Conservation (phyloP, 2,113 vertebrate species). For the Pangasianodon hypophthalmus region DNA sequence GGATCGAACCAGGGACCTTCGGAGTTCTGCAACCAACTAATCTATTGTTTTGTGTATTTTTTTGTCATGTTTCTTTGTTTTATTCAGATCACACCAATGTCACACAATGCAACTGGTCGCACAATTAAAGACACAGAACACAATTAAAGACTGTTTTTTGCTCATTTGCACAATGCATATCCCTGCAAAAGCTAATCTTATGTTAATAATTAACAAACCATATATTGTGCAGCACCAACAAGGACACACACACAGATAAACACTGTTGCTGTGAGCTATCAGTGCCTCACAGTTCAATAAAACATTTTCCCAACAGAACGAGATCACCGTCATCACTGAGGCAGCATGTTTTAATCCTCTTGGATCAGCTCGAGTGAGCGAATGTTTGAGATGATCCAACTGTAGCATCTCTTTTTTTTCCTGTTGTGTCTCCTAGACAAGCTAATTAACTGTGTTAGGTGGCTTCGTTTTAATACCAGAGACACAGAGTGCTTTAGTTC, state of each 20-base stretch:
- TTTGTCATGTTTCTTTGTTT: too few species aligned
- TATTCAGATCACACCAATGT: not conserved
- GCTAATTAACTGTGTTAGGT: constrained; percentile 60
- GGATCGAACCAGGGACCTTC: not conserved
- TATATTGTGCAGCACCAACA: not conserved
- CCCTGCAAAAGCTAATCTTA: not conserved
- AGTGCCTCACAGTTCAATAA: constrained; percentile 42
- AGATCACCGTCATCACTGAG: constrained; percentile 55
- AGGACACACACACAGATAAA: not conserved
- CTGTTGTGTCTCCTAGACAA: constrained; percentile 53
- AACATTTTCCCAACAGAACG: constrained; percentile 40
- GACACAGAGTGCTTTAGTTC: constrained; percentile 52
- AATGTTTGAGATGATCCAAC: constrained; percentile 52
- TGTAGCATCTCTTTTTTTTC: constrained; percentile 19
- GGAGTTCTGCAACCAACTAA: not conserved
- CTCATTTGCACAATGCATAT: not conserved
- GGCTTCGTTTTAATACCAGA: constrained; percentile 57
- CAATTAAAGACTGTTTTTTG: not conserved
- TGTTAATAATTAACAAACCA: not conserved
- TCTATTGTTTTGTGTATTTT: not conserved
- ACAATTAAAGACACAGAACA: too few species aligned
- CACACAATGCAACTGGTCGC: not conserved
- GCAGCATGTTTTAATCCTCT: constrained; percentile 50
- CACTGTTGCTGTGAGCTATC: constrained; percentile 27
- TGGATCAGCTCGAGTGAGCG: constrained; percentile 56